A percentile compares a stretch with the other conserved stretches of the same genome.
phyloP scores from a whole-genome alignment of 2,797 vertebrate species.

The Micrastur ruficollis region DNA sequence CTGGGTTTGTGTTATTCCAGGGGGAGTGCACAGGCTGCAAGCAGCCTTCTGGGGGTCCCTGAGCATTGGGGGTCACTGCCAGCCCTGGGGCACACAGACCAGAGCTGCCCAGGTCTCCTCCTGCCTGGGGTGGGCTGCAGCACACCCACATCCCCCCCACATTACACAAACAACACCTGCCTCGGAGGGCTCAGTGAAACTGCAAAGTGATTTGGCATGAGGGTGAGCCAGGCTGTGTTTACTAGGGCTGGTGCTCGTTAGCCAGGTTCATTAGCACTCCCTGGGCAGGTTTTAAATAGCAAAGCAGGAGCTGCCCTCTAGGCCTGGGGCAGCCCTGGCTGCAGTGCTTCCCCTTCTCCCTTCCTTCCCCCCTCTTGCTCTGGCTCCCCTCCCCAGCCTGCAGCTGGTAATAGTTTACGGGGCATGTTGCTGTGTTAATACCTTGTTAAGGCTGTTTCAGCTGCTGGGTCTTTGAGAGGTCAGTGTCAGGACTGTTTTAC shows the following conservation, averaged over 20 bases:
- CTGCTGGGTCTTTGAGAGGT: slow-evolving; percentile 79
- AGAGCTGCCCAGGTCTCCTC: background rate
- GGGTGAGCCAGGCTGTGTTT: background rate
- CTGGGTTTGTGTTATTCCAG: background rate
- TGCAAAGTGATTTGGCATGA: background rate
- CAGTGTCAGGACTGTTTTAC: slow-evolving; percentile 82
- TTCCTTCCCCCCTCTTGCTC: background rate
- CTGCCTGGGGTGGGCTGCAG: background rate
- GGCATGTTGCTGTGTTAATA: slow-evolving; percentile 76
- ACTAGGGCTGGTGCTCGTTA: background rate
- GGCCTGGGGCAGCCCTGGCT: background rate
- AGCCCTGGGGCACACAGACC: background rate
- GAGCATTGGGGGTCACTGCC: background rate
- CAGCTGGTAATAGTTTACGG: slow-evolving; percentile 78
- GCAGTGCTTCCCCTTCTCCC: background rate
- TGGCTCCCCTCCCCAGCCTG: background rate
- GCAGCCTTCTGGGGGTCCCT: background rate
- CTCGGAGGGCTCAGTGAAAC: background rate
- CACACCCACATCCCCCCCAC: background rate
- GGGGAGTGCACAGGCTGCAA: background rate
- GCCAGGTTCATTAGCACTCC: background rate
- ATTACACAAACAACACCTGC: accelerated
- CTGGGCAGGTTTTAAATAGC: background rate
- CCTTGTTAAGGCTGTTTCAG: slow-evolving; percentile 81
- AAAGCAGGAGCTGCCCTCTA: background rate